Evolutionary conservation across 2,888 invertebrate genomes (phyloP).

Genomic region (Stictocephala bisonia): DNA sequence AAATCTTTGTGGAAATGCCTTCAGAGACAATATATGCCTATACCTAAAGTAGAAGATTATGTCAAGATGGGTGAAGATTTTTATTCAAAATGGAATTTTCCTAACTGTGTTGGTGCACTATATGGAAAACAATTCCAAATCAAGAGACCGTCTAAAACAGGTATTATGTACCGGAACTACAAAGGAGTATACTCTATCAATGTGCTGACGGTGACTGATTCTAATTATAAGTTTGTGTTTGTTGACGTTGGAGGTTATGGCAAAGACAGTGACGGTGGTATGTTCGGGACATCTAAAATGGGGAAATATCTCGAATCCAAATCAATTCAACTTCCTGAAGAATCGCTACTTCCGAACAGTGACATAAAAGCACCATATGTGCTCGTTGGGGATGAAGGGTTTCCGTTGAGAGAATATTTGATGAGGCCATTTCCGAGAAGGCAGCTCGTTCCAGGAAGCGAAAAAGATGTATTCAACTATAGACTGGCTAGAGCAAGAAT

Average conservation of each 20-base stretch:
- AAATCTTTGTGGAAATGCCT: no score
- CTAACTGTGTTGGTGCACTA: no score
- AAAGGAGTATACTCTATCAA: neutral
- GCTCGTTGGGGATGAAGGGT: conserved; percentile 12
- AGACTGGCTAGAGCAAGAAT: neutral
- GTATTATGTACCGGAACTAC: conserved; percentile 1
- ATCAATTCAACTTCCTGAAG: neutral
- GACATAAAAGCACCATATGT: conserved; percentile 4
- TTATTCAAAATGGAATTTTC: no score
- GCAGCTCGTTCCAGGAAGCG: neutral
- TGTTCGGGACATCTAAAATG: neutral
- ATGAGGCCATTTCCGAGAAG: neutral
- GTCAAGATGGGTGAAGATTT: no score
- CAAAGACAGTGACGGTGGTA: conserved; percentile 18
- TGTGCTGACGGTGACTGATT: conserved; percentile 1
- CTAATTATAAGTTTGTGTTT: conserved; percentile 15
- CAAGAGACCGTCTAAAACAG: neutral
- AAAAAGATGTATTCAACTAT: conserved; percentile 10
- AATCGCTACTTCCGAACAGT: neutral
- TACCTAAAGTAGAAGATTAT: no score
- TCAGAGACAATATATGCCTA: no score
- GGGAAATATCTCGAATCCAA: neutral
- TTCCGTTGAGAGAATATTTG: neutral
- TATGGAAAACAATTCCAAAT: conserved; percentile 5
- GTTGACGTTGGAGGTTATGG: neutral